Base-by-base conservation (phyloP, 2,888 invertebrate species). In the Drosophila dives region DNA sequence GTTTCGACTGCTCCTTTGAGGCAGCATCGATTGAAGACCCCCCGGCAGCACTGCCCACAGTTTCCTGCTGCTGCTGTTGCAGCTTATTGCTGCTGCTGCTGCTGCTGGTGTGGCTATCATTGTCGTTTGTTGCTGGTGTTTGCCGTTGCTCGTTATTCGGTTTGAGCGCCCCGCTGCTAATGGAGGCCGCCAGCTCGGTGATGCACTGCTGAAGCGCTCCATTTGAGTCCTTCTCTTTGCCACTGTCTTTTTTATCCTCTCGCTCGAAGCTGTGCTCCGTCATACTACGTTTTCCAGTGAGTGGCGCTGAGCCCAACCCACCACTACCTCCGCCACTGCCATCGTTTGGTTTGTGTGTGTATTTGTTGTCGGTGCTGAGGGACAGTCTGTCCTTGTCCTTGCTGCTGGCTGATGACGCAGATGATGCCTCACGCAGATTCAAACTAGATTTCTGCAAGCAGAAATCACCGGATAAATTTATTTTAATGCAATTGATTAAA, bases 171-270 rank as follows among this genome's bases (percentile, higher is more conserved):
- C 71, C 56, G 66, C 54, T 75, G 51, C 81, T 81, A 64, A 91
- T 91, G 59, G 92, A 93, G 59, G 94, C 94, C 45, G 96, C 96
- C 79, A 96, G 93, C 91, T 96, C 96, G 86, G 94, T 96, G 81
- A 96, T 95, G 91, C 96, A 96, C 92, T 96, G 95, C 83, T 93
- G 93, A 55, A 93, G 85, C 26, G 93, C 93, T 38, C 93, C 93
- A 79, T 93, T 91, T 58, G 91, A 88, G 69, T 92, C 92, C 81
- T 93, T 92, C 79, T 93, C 90, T 15, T 91, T 92, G 62, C 92
- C 92, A 34, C 88, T 88, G 87, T 91, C 93, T 86, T 93, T 92
- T 69, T 92, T 92, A 54, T 92, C 92, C 65, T 83, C 86, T 7
- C 89, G 85, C 60, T 91, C 92, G 55, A 84, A 91, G 64, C 77